Evolutionary conservation across 2,888 invertebrate species (phyloP), one percentile per base, ranked within the genome.

Genomic region (Noctuana brunneofusca): DNA sequence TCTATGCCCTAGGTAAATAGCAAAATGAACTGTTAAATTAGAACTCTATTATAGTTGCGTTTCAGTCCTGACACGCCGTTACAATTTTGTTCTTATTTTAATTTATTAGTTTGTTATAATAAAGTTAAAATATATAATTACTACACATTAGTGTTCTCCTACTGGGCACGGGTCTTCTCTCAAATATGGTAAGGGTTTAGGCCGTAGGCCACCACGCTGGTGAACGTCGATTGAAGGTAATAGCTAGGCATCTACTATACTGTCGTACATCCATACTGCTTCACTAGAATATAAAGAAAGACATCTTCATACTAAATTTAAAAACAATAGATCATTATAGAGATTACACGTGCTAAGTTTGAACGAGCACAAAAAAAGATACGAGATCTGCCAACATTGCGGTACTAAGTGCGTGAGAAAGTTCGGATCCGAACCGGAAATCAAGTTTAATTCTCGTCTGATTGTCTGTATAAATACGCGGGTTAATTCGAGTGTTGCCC

Each of bases 401-500:
- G 9, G 24, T 48, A 48, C 22, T 56, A 46, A 54, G 60, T 52
- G 63, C 63, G 63, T 63, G 63, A 63, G 63, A 63, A 63, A 63
- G 50, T 56, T 50, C 63, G 27, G 16, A 62, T 55, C 55, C 38
- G 4, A 49, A 41, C 55, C 60, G 63, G 63, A 63, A 63, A 63
- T 56, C 63, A 41, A 56, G 63, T 63, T 63, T 63, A 63, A 63
- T 63, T 56, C 56, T 16, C 56, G 56, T 56, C 63, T 63, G 63
- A 63, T 63, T 63, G 63, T 63, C 63, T 63, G 63, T 63, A 63
- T 63, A 63, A 63, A 63, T 63, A 63, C 63, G 63, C 50, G 54
- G 62, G 56, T 63, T 63, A 63, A 63, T 63, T 63, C 63, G 63
- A 63, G 63, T 56, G 62, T 63, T 63, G 62, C 62, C 62, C 62